phyloP scores from a whole-genome alignment of 2,113 vertebrate genomes.

The Melanerpes formicivorus region DNA sequence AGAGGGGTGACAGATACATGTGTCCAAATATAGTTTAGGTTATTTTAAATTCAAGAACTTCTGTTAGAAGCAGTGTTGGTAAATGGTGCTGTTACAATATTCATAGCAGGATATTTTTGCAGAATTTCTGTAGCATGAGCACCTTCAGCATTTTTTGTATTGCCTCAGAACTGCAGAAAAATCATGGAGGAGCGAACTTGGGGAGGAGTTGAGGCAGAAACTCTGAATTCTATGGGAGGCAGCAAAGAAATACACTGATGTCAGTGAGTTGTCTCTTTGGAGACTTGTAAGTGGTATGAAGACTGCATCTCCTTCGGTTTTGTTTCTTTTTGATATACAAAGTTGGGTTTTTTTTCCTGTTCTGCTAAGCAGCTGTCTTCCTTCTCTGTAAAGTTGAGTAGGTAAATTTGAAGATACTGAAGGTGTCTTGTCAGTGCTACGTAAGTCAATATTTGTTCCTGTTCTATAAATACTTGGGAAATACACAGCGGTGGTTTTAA shows the following conservation, averaged over 20 bases:
- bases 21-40: neutral
- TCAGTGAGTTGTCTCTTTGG: neutral
- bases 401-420: neutral
- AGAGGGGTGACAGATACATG: neutral
- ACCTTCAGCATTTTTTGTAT: neutral
- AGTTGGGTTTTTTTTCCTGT: neutral
- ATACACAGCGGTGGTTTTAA: neutral
- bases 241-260: neutral
- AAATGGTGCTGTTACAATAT: neutral
- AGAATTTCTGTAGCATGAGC: neutral
- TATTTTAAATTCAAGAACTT: neutral
- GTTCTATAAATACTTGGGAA: neutral
- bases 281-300: neutral
- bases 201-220: neutral
- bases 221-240: neutral
- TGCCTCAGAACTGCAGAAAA: neutral
- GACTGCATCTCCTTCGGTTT: neutral
- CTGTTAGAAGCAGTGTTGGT: neutral
- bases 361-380: neutral
- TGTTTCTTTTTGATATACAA: neutral
- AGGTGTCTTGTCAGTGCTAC: neutral
- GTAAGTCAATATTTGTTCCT: neutral
- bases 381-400: neutral
- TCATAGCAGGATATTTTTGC: neutral
- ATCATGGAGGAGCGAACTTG: neutral